Evolutionary conservation across 2,797 vertebrate genomes (phyloP).

Genomic region (Eurystomus glaucurus): DNA sequence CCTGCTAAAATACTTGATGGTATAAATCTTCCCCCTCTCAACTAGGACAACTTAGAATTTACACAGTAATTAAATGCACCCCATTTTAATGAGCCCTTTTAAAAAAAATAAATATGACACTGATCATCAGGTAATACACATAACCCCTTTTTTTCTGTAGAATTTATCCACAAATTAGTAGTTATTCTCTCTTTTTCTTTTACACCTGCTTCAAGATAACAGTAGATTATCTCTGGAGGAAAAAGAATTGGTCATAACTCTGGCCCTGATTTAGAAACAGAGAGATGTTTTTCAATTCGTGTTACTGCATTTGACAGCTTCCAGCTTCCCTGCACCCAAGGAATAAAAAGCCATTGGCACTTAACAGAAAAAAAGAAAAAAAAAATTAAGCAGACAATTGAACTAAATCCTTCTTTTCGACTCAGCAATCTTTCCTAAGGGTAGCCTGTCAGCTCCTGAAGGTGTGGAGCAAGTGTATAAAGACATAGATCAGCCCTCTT

Average conservation of each 20-base stretch:
- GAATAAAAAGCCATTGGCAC: not conserved
- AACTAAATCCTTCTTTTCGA: not conserved
- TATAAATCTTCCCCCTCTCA: not conserved
- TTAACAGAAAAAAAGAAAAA: not conserved
- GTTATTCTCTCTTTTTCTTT: not conserved
- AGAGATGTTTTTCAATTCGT: not conserved
- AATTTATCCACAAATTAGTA: not conserved
- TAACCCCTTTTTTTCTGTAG: not conserved
- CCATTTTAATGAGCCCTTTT: not conserved
- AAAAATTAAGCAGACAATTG: not conserved
- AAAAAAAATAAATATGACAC: not conserved
- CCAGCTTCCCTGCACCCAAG: not conserved
- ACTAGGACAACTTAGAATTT: not conserved
- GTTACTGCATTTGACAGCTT: not conserved
- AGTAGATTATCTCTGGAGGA: not conserved
- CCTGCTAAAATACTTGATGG: not conserved
- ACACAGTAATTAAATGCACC: not conserved
- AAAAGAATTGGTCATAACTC: not conserved
- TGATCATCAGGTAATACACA: not conserved
- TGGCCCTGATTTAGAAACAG: not conserved
- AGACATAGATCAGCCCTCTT: not conserved
- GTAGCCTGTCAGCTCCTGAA: not conserved
- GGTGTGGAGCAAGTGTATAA: not conserved
- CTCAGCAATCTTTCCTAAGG: not conserved
- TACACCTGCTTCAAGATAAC: not conserved